Percentiles rank a stretch among this genome's conserved stretches.
Conservation (phyloP, 1,140 invertebrate species). For the Propsilocerus akamusi region DNA sequence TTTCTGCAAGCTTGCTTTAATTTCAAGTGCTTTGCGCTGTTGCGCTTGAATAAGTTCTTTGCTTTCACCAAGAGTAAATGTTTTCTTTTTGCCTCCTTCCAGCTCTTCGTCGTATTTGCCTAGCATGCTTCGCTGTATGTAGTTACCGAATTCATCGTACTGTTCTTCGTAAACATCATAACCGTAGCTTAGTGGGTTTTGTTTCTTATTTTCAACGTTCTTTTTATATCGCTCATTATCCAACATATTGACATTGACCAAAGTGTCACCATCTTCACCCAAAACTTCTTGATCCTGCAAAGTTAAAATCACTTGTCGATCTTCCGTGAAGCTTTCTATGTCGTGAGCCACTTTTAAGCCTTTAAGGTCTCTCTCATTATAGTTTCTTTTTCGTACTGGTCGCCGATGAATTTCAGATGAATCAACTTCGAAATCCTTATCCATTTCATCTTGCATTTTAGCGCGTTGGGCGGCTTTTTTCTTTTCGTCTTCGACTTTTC, state of each 20-base stretch:
- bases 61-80: conserved; percentile 58
- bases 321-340: conserved; percentile 62
- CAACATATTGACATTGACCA: conserved; percentile 91
- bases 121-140: conserved; percentile 48
- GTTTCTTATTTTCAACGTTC: conserved; percentile 72
- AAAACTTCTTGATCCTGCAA: conserved; percentile 85
- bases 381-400: conserved; percentile 38
- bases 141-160: conserved; percentile 61
- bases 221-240: conserved; percentile 84
- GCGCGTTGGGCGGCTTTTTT: conserved; percentile 66
- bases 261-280: conserved; percentile 71
- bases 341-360: conserved; percentile 82
- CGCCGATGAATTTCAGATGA: conserved; percentile 61
- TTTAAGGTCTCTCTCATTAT: conserved; percentile 47
- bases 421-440: conserved; percentile 84
- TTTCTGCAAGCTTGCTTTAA: conserved; percentile 37
- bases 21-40: conserved; percentile 23
- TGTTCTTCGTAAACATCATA: conserved; percentile 81
- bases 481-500: conserved; percentile 60
- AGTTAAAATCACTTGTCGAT: conserved; percentile 72
- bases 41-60: conserved; percentile 27
- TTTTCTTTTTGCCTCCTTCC: conserved; percentile 49
- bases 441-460: conserved; percentile 84
- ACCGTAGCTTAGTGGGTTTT: conserved; percentile 61
- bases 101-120: conserved; percentile 95